phyloP scores from a whole-genome alignment of 2,888 invertebrate species.

The Hypomecis punctinalis region DNA sequence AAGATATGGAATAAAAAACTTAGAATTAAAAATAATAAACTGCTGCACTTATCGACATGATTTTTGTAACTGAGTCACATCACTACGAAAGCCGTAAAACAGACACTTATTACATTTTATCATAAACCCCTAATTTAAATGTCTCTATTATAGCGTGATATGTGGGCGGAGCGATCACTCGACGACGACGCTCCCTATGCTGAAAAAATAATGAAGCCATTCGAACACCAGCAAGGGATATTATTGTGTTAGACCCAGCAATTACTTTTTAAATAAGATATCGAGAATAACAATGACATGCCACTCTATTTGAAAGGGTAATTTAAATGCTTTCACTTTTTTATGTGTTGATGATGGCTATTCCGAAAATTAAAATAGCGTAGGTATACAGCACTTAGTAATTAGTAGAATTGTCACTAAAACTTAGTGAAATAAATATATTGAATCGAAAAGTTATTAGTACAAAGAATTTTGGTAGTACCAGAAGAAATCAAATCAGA shows the following conservation, averaged over 20 bases:
- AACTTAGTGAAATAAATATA: too few relatives aligned
- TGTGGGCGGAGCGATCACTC: constrained; percentile 62
- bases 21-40: too few relatives aligned
- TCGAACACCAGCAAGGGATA: constrained; percentile 46
- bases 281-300: constrained; percentile 42
- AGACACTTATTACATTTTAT: constrained; percentile 44
- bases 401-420: too few relatives aligned
- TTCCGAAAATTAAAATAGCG: background rate
- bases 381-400: too few relatives aligned
- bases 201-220: constrained; percentile 73
- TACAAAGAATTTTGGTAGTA: too few relatives aligned
- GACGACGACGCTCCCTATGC: constrained; percentile 44
- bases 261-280: constrained; percentile 57
- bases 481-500: too few relatives aligned
- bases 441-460: too few relatives aligned
- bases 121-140: constrained; percentile 67
- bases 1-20: too few relatives aligned
- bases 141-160: constrained; percentile 71
- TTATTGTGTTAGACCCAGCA: constrained; percentile 40
- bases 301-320: background rate
- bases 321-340: background rate
- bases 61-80: constrained; percentile 33
- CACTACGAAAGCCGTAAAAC: constrained; percentile 46
- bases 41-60: background rate
- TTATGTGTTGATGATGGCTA: background rate